phyloP scores from a whole-genome alignment of 2,113 vertebrate species.

The Grus americana region DNA sequence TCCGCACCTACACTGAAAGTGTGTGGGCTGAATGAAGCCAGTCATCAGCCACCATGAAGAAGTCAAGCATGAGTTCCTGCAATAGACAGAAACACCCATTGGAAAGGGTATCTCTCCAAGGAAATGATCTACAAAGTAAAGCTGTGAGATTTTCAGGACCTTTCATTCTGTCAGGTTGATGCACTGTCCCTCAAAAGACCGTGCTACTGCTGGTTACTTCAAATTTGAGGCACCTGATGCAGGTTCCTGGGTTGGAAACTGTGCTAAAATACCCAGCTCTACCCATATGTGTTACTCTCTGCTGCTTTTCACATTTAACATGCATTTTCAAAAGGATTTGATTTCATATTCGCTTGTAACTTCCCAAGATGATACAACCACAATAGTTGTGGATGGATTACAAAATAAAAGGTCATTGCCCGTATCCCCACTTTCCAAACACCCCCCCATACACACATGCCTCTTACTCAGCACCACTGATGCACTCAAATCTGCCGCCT shows the following conservation, averaged over 20 bases:
- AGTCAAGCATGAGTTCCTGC: neutral
- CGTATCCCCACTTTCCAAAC: neutral
- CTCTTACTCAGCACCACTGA: neutral
- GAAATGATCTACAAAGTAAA: neutral
- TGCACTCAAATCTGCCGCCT: neutral
- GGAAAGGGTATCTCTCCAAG: neutral
- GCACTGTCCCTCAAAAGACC: neutral
- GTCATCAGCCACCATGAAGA: neutral
- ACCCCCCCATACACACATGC: fast-evolving
- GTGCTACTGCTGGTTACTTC: neutral
- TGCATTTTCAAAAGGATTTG: neutral
- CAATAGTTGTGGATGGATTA: neutral
- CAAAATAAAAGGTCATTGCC: neutral
- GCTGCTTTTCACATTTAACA: neutral
- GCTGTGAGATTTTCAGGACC: neutral
- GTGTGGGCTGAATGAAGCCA: neutral
- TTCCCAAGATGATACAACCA: neutral
- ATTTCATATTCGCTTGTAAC: neutral
- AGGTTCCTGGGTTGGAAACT: neutral
- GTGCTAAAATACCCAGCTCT: neutral
- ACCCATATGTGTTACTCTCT: neutral
- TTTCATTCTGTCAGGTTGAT: neutral
- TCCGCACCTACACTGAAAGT: neutral
- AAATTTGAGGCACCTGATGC: neutral
- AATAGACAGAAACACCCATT: neutral